Evolutionary conservation across 2,888 invertebrate genomes (phyloP).

Genomic region (Tinea pellionella): DNA sequence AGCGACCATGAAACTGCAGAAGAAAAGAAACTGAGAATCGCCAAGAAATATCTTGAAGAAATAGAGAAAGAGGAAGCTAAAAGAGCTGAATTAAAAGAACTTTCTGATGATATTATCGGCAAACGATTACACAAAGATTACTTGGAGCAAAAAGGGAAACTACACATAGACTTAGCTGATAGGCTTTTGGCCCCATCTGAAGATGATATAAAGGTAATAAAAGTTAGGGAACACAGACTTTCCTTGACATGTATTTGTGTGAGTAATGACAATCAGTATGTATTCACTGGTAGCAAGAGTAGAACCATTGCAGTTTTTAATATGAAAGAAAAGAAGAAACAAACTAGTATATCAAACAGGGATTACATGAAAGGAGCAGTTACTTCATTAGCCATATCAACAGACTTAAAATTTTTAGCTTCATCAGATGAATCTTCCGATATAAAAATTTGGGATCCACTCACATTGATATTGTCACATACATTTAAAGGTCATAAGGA

Average conservation of each 20-base stretch:
- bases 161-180: constrained; percentile 81
- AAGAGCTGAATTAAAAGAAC: constrained; percentile 72
- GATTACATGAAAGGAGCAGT: constrained; percentile 62
- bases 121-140: constrained; percentile 85
- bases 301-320: constrained; percentile 89
- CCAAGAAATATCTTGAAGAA: constrained; percentile 90
- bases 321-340: constrained; percentile 71
- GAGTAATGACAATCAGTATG: constrained; percentile 75
- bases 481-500: constrained; percentile 85
- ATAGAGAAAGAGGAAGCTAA: constrained; percentile 84
- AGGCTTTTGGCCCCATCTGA: constrained; percentile 39
- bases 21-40: constrained; percentile 89
- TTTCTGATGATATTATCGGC: constrained; percentile 75
- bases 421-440: constrained; percentile 62
- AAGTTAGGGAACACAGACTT: constrained; percentile 81
- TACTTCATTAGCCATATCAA: constrained; percentile 77
- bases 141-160: constrained; percentile 85
- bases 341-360: constrained; percentile 63
- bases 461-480: constrained; percentile 79
- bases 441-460: constrained; percentile 87
- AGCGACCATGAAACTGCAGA: constrained; percentile 86
- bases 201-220: constrained; percentile 63
- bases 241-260: constrained; percentile 85
- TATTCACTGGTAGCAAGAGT: constrained; percentile 91
- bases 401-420: constrained; percentile 85